Conservation (phyloP, 1,140 invertebrate genomes). For the Drosophila gunungcola region DNA sequence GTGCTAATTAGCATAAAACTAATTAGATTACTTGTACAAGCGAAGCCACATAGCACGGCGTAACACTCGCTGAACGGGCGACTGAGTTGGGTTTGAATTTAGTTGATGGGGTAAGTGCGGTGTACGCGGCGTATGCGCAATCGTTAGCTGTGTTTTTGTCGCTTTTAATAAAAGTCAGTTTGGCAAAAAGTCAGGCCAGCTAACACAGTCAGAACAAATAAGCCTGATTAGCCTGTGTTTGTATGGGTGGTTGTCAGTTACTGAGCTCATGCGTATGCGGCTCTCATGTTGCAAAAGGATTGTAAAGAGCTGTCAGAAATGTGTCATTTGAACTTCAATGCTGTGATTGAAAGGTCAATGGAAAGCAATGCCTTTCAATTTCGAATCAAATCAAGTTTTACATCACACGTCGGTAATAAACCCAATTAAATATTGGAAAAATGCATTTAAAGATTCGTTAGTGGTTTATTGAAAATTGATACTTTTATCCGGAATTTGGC, state of each 20-base stretch:
- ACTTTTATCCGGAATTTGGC: neutral
- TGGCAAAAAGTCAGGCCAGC: slow-evolving; percentile 71
- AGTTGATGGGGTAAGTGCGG: slow-evolving; percentile 15
- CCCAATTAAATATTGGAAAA: no score
- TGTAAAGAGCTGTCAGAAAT: neutral
- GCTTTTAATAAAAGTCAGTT: slow-evolving; percentile 77
- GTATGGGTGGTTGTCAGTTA: slow-evolving; percentile 9
- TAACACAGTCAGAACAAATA: slow-evolving; percentile 65
- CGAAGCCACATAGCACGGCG: slow-evolving; percentile 67
- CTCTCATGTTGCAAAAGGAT: neutral
- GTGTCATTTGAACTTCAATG: neutral
- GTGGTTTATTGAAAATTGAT: no score
- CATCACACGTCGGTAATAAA: neutral
- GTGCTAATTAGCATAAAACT: slow-evolving; percentile 82
- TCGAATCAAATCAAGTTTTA: neutral
- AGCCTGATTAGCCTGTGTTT: slow-evolving; percentile 73
- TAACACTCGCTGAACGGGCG: slow-evolving; percentile 26
- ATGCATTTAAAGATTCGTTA: no score
- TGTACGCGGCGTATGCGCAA: slow-evolving; percentile 72
- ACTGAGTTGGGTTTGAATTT: slow-evolving; percentile 10
- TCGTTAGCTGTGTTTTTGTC: slow-evolving; percentile 61
- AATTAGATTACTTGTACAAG: slow-evolving; percentile 83
- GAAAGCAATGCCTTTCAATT: neutral
- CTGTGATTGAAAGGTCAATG: slow-evolving; percentile 33
- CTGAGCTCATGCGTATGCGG: slow-evolving; percentile 7